phyloP scores from a whole-genome alignment of 2,113 vertebrate species.

The Mirza zaza region DNA sequence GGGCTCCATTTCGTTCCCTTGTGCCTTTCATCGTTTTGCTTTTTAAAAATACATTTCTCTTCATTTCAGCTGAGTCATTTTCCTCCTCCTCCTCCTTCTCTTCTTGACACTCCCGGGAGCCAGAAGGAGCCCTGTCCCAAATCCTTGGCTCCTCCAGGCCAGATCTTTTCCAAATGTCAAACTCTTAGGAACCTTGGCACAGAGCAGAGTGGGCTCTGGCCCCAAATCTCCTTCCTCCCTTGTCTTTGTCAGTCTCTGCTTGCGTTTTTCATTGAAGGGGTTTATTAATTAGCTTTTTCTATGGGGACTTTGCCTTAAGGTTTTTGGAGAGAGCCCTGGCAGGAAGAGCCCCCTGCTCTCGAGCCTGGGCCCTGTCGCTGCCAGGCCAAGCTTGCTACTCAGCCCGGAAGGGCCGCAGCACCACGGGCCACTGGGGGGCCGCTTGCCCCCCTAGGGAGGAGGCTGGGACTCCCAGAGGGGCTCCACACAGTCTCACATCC shows the following conservation, averaged over 20 bases:
- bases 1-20: background rate
- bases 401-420: background rate
- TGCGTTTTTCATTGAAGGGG: constrained; percentile 16
- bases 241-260: constrained; percentile 4
- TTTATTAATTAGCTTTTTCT: background rate
- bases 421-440: background rate
- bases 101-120: constrained; percentile 57
- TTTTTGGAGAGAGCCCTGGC: background rate
- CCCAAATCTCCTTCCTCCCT: background rate
- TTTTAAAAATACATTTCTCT: constrained; percentile 69
- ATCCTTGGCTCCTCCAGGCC: constrained; percentile 54
- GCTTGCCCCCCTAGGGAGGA: too few relatives aligned
- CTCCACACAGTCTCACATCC: background rate
- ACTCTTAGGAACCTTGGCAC: constrained; percentile 64
- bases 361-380: accelerated
- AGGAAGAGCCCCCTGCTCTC: background rate
- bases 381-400: background rate
- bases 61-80: constrained; percentile 76
- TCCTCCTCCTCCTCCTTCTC: constrained; percentile 57
- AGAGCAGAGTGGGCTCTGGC: constrained; percentile 35
- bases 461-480: background rate
- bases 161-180: constrained; percentile 68
- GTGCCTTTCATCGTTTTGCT: constrained; percentile 28
- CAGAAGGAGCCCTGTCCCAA: constrained; percentile 69
- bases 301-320: background rate